A percentile compares a stretch with the other conserved stretches of the same genome.
These are phyloP conservation scores for Alethe diademata DNA, from an alignment of 2,113 vertebrate genomes.

Conservation along the genomic window DNA sequence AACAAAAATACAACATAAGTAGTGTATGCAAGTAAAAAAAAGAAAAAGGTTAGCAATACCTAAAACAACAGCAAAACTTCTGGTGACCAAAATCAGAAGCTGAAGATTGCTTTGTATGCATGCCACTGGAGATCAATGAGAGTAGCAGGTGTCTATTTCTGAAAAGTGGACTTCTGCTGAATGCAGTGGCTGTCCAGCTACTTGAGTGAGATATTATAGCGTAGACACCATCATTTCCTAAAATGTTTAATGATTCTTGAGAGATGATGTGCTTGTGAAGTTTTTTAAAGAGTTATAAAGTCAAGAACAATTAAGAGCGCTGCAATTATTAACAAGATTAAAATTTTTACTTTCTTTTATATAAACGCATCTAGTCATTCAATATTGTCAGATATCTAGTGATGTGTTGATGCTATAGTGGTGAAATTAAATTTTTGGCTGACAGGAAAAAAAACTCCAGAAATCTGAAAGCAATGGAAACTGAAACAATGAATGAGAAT, in stretches of 20 bases:
- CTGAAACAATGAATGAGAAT: background rate
- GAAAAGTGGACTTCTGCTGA: background rate
- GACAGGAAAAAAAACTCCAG: background rate
- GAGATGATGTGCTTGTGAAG: background rate
- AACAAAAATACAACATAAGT: background rate
- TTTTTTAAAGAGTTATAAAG: background rate
- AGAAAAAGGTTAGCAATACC: background rate
- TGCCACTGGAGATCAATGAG: background rate
- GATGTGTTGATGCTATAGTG: background rate
- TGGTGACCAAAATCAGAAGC: background rate
- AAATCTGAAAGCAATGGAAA: background rate
- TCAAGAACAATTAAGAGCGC: conserved; percentile 16
- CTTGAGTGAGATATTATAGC: background rate
- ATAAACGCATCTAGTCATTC: background rate
- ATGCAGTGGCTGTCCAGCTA: background rate
- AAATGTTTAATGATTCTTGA: background rate
- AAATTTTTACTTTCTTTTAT: background rate
- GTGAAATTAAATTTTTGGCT: background rate
- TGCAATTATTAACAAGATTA: conserved; percentile 22
- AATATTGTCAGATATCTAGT: background rate
- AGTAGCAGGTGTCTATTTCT: background rate
- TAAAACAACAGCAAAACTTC: background rate
- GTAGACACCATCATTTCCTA: background rate
- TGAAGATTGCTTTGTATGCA: background rate
- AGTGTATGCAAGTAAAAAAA: background rate